Percentiles rank a stretch among this genome's conserved stretches.
Evolutionary conservation across 2,888 invertebrate species (phyloP).

Genomic region (Malthinus seriepunctatus): DNA sequence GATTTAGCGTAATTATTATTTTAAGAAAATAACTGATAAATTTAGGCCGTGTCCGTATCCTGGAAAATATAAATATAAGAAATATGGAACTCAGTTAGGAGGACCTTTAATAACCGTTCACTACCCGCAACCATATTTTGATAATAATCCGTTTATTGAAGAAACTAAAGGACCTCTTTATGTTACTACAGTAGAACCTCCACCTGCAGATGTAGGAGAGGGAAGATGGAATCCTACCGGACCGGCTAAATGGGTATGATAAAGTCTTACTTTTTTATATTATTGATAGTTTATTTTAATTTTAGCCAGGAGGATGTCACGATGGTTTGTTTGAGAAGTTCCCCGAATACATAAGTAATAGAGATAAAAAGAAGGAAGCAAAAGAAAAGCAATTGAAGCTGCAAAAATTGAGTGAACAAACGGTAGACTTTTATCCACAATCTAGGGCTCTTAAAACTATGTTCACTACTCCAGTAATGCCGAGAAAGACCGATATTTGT

Average conservation of each 20-base stretch:
- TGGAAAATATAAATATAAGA: slow-evolving; percentile 39
- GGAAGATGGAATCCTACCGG: slow-evolving; percentile 46
- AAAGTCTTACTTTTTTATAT: background rate
- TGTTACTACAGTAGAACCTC: slow-evolving; percentile 28
- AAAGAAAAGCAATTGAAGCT: slow-evolving; percentile 7
- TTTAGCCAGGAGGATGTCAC: slow-evolving; percentile 48
- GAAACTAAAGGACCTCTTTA: slow-evolving; percentile 39
- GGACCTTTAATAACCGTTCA: slow-evolving; percentile 43
- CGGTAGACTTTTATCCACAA: slow-evolving; percentile 28
- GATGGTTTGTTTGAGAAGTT: slow-evolving; percentile 52
- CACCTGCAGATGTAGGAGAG: slow-evolving; percentile 17
- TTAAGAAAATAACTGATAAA: background rate
- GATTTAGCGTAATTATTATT: background rate
- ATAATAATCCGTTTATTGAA: slow-evolving; percentile 50
- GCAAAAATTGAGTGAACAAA: background rate
- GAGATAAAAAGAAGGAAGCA: slow-evolving; percentile 10
- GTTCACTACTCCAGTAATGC: slow-evolving; percentile 27
- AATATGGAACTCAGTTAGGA: slow-evolving; percentile 36
- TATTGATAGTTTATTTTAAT: background rate
- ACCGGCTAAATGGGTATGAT: slow-evolving; percentile 46
- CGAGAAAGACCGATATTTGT: slow-evolving; percentile 26
- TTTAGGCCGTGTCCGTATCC: slow-evolving; percentile 42
- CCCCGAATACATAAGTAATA: slow-evolving; percentile 42
- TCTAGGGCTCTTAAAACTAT: slow-evolving; percentile 30
- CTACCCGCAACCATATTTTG: slow-evolving; percentile 50